Base-by-base conservation (phyloP, 1,140 invertebrate genomes). In the Megathymus violae region DNA sequence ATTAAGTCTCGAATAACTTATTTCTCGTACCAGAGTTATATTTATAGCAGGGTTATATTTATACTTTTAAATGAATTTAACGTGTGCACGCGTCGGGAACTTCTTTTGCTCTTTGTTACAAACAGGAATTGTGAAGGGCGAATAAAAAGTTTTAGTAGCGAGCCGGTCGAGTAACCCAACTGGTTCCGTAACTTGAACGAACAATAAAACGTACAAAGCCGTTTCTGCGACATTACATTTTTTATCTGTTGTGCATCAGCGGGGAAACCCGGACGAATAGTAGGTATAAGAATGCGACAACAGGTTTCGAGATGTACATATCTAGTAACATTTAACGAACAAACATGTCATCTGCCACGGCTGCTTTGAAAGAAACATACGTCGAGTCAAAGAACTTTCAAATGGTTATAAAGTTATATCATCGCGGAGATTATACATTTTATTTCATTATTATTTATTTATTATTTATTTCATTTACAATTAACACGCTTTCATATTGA, bases 31-130 rank as follows among this genome's bases (percentile, higher is more conserved):
- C 19, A 22, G 19, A 3, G 2, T 22, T 22, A 22, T 5, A 5
- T 2, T 5, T 22, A 22, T 5, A 22, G 19, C 2, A 2, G 19
- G 2, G 19, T 5, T 5, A 3, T 3, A 22, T 16, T 36, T 31
- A 11, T 17, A 51, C 36, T 51, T 36, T 34, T 50, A 38, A 13
- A 19, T 34, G 16, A n/a, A 31, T 38, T 17, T 52, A 38, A 52
- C 50, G 34, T 40, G 19, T 52, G 15, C 51, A 67, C 67, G 69
- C 41, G 46, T 27, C 41, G 13, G 38, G 50, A 52, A 38, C 34
- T 52, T 16, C 19, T 11, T 47, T 27, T 47, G 19, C 22, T 47
- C 25, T 27, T 52, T 40, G 50, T 52, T 40, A 52, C 34, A 40
- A 36, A 52, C 50, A 52, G 34, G 50, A 52, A 52, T 52, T 40